phyloP scores from a whole-genome alignment of 1,140 invertebrate genomes.

The Danaus plexippus region DNA sequence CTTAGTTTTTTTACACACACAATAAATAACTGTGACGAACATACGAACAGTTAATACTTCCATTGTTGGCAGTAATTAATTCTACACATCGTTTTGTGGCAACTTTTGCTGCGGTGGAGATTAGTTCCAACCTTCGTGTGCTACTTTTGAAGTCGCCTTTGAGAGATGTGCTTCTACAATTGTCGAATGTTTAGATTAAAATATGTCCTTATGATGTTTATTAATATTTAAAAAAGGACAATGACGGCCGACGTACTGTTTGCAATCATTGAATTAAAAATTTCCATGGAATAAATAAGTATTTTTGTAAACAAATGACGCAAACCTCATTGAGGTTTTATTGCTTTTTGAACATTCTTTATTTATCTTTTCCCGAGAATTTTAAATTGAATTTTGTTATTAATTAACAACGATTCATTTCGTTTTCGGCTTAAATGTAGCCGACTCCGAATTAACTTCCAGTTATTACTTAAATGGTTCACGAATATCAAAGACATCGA shows the following conservation, averaged over 20 bases:
- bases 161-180: conserved; percentile 3
- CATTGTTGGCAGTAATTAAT: conserved; percentile 15
- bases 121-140: conserved; percentile 18
- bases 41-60: too few relatives aligned
- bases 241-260: too few relatives aligned
- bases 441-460: conserved; percentile 24
- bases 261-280: too few relatives aligned
- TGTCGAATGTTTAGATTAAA: conserved; percentile 1
- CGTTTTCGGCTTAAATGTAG: conserved; percentile 10
- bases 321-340: too few relatives aligned
- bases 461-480: conserved; percentile 29
- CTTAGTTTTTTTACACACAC: too few relatives aligned
- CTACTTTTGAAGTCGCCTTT: conserved; percentile 19
- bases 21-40: too few relatives aligned
- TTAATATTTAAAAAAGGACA: too few relatives aligned
- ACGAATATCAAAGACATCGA: conserved; percentile 29
- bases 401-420: not conserved
- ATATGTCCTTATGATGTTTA: not conserved
- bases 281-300: too few relatives aligned
- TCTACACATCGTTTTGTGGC: conserved; percentile 13
- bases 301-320: too few relatives aligned
- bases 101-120: conserved; percentile 15
- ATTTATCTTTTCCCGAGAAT: too few relatives aligned
- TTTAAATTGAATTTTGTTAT: too few relatives aligned
- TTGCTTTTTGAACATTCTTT: too few relatives aligned